Evolutionary conservation across 2,888 invertebrate species (phyloP).

Genomic region (Hydrotaea diabolus): DNA sequence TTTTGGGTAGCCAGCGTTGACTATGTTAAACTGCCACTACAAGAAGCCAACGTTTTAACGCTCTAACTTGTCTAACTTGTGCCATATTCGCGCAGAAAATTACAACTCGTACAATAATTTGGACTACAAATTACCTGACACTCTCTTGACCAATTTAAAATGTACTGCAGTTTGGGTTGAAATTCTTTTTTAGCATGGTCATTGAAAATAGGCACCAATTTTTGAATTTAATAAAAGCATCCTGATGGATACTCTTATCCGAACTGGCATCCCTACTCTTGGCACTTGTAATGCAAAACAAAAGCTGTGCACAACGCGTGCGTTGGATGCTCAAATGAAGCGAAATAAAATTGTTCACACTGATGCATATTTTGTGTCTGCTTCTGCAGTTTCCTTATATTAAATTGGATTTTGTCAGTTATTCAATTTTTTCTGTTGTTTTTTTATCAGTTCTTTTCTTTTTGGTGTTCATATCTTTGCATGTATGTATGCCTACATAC

Average conservation of each 20-base stretch:
- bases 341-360: neutral
- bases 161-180: too few species aligned
- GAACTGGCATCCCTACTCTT: too few species aligned
- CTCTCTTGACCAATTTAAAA: too few species aligned
- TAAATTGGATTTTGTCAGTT: constrained; percentile 53
- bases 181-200: too few species aligned
- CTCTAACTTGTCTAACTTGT: too few species aligned
- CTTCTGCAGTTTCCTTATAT: constrained; percentile 58
- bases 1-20: too few species aligned
- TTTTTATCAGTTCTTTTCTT: constrained; percentile 46
- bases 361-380: neutral
- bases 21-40: too few species aligned
- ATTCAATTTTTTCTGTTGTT: constrained; percentile 48
- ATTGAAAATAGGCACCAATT: too few species aligned
- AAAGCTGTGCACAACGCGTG: neutral
- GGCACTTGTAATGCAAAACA: neutral
- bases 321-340: neutral
- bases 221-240: neutral
- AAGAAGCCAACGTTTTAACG: too few species aligned
- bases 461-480: neutral
- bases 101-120: too few species aligned
- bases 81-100: too few species aligned
- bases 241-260: neutral
- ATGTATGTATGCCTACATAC: neutral
- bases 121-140: too few species aligned